These are phyloP conservation scores for Bhutanitis thaidina DNA, from an alignment of 2,888 invertebrate species.

Conservation along the genomic window DNA sequence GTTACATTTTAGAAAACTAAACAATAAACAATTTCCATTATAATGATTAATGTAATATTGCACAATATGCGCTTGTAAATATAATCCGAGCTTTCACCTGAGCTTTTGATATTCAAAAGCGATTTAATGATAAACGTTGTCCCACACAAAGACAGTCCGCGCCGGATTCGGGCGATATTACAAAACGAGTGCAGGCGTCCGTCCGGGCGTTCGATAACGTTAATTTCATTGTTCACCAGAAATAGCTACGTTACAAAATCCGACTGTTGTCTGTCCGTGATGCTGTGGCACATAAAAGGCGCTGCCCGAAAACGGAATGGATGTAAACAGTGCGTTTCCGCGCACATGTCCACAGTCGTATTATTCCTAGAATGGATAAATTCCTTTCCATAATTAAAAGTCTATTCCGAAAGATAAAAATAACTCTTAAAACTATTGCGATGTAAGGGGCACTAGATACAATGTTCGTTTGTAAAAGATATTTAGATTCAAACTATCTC, in stretches of 20 bases:
- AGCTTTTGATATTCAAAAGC: too few species aligned
- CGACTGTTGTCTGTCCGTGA: constrained; percentile 28
- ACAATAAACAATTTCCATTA: too few species aligned
- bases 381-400: constrained; percentile 18
- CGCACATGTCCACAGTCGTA: constrained; percentile 44
- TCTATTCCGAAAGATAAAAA: not conserved
- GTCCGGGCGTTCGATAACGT: not conserved
- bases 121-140: constrained; percentile 4
- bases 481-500: too few species aligned
- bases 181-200: constrained; percentile 32
- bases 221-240: not conserved
- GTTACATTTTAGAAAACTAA: too few species aligned
- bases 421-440: not conserved
- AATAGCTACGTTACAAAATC: constrained; percentile 44
- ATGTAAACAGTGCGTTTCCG: constrained; percentile 66
- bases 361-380: constrained; percentile 23
- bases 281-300: constrained; percentile 56
- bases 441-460: not conserved
- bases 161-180: constrained; percentile 30
- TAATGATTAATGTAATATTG: not conserved
- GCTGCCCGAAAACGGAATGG: constrained; percentile 58
- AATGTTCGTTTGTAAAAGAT: too few species aligned
- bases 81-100: not conserved
- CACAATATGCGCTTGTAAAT: not conserved
- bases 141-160: constrained; percentile 21